A percentile compares a stretch with the other conserved stretches of the same genome.
Conservation (phyloP, 2,113 vertebrate species). For the Chionomys nivalis region DNA sequence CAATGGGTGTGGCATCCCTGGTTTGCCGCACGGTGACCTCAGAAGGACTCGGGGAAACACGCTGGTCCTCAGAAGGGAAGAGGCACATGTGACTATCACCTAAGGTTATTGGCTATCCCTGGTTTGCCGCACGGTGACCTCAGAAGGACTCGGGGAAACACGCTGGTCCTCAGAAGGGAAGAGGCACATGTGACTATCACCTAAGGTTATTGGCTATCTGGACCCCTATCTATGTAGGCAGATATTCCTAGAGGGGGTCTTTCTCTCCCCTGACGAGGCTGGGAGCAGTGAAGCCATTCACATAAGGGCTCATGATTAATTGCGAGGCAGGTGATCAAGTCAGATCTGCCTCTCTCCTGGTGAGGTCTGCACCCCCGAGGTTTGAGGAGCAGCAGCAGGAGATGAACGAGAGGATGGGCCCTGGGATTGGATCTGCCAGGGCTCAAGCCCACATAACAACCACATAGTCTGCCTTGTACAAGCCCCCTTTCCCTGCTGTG, state of each 20-base stretch:
- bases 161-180: background rate
- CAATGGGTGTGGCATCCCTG: rapidly evolving
- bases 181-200: background rate
- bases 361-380: background rate
- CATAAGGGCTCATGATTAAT: background rate
- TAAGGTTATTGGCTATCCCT: background rate
- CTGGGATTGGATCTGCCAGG: background rate
- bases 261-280: background rate
- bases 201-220: background rate
- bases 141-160: background rate
- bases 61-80: background rate
- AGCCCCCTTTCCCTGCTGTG: background rate
- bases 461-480: too few relatives aligned
- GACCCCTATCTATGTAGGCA: rapidly evolving
- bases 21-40: background rate
- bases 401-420: too few relatives aligned
- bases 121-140: rapidly evolving
- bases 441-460: background rate
- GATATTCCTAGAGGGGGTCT: background rate
- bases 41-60: background rate
- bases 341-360: background rate
- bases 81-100: background rate
- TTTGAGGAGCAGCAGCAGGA: background rate
- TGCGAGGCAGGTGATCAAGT: background rate
- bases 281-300: too few relatives aligned